A percentile compares a stretch with the other conserved stretches of the same genome.
Conservation (phyloP, 2,797 vertebrate species). For the Gymnoscopelus braueri region DNA sequence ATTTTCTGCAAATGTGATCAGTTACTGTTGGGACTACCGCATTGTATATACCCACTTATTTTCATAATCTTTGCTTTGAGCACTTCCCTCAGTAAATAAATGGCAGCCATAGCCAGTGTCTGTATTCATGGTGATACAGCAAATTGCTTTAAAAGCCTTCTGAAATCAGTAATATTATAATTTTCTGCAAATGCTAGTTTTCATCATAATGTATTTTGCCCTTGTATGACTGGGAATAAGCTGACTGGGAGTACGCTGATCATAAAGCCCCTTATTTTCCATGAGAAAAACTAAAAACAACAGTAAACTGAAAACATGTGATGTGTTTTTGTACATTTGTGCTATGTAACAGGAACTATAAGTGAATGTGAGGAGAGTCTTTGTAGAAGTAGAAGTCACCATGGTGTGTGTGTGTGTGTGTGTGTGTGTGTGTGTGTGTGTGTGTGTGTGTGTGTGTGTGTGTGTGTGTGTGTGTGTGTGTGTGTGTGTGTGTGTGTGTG, state of each 20-base stretch:
- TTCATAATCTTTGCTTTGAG: not conserved
- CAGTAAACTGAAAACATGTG: not conserved
- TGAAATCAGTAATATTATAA: not conserved
- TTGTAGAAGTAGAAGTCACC: not conserved
- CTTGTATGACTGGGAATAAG: no score
- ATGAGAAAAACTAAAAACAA: no score
- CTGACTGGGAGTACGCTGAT: no score
- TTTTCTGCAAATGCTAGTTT: not conserved
- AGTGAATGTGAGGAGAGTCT: not conserved
- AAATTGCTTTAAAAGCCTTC: not conserved
- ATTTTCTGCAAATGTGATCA: constrained; percentile 8
- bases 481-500: constrained; percentile 1
- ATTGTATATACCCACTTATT: constrained; percentile 2
- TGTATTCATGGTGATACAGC: constrained; percentile 11
- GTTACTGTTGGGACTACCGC: constrained; percentile 1
- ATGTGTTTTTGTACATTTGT: not conserved
- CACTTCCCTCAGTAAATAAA: constrained; percentile 14
- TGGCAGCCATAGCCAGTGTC: not conserved
- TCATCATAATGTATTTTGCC: not conserved
- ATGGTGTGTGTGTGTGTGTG: not conserved
- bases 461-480: not conserved
- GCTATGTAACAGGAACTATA: not conserved
- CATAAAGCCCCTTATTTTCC: no score
- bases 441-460: constrained; percentile 2
- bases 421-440: constrained; percentile 1